Base-by-base conservation (phyloP, 2,888 invertebrate genomes). In the Lycocerus yunnanus region DNA sequence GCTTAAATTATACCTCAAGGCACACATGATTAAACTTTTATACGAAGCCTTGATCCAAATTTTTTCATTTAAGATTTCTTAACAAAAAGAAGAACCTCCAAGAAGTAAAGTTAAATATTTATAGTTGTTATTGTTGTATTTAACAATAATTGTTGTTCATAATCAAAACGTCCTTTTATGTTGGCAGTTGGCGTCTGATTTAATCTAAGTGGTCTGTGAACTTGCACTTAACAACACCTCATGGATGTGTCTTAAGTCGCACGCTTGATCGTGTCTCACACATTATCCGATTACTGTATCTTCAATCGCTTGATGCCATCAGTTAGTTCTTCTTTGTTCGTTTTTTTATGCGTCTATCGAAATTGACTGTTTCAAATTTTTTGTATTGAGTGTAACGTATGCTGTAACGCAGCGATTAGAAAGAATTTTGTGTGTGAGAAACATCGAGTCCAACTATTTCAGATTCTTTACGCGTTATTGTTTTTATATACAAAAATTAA, bases 191-290 rank as follows among this genome's bases (percentile, higher is more conserved):
- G 68, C 60, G 60, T 20, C 68, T 18, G 60, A 68, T 74, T 60
- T 70, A 27, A 71, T 74, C 71, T 71, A 71, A 74, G 61, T 74
- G 74, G 65, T 74, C 69, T 73, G 69, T 69, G 69, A 73, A 73
- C 73, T 60, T 69, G 74, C 71, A 74, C 63, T 74, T 71, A 58
- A 68, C 71, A 71, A 72, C 68, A 72, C 67, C 74, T 66, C 27
- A 61, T 24, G 70, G 69, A 75, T 73, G 68, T 68, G 72, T 73
- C 71, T 69, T 71, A 72, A 74, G 80, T 79, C 80, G 76, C 78
- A 80, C 79, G 78, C 68, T 69, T 71, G 76, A 69, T 80, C 80
- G 79, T 79, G 78, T 78, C 79, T 80, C 78, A 78, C 80, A 80
- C 77, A 80, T 80, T 80, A 78, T 74, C 59, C 77, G 75, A 77